Evolutionary conservation across 1,140 invertebrate species (phyloP), one percentile per base, ranked within the genome.

Genomic region (Oreohelix idahoensis): DNA sequence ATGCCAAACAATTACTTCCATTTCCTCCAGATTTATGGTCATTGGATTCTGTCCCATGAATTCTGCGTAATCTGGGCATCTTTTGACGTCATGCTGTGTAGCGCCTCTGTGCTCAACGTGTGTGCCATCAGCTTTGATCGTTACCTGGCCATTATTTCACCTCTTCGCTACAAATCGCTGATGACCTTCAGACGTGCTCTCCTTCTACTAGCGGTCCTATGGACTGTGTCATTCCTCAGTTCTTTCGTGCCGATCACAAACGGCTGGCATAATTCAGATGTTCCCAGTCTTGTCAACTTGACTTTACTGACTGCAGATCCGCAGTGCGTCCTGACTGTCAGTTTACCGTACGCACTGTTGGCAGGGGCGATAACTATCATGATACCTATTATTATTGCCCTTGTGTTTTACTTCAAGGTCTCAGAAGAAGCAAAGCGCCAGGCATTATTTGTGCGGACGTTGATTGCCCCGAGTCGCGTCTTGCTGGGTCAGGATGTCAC

Each of bases 51-150:
- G 90, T 97, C 97, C 35, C 95, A 96, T 81, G 95, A 96, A 89
- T 98, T 99, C 94, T 99, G 98, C 94, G 97, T 99, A 93, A 98
- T 97, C 42, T 99, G 98, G 98, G 96, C 98, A 83, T 98, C 97
- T 42, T 98, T 98, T 93, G 98, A 99, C 93, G 98, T 99, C 87
- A 98, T 99, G 96, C 98, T 98, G 93, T 98, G 96, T 87, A 99
- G 98, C 73, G 98, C 98, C 42, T 99, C 98, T 81, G 99, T 99
- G 87, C 94, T 99, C 81, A 99, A 99, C 93, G 94, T 99, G 80
- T 99, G 98, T 93, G 97, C 98, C 84, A 99, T 99, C 91, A 98
- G 97, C 76, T 94, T 99, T 86, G 98, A 99, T 93, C 94, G 98
- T 38, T 99, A 99, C 92, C 97, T 99, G 87, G 98, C 99, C 93